Conservation (phyloP, 2,113 vertebrate genomes). For the Crotalus tigris region DNA sequence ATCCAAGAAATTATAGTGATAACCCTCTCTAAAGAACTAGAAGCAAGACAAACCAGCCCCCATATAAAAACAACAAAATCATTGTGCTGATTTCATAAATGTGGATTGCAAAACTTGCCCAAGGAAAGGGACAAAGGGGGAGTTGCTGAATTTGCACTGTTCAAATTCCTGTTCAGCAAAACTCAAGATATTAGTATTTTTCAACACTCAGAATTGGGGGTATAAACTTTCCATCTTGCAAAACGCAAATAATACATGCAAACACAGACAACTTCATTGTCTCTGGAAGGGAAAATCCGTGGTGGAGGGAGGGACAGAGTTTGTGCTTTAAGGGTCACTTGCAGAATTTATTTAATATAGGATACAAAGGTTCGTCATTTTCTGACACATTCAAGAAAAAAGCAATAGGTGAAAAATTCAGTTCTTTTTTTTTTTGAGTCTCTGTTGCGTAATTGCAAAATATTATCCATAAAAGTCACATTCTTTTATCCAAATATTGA, state of each 20-base stretch:
- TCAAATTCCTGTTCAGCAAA: conserved; percentile 70
- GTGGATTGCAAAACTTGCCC: conserved; percentile 67
- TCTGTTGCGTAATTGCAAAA: conserved; percentile 83
- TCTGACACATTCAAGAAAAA: conserved; percentile 78
- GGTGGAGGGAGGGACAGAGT: conserved; percentile 74
- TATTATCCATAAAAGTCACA: conserved; percentile 85
- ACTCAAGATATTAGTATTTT: conserved; percentile 63
- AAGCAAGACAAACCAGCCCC: conserved; percentile 66
- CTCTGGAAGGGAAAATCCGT: conserved; percentile 39
- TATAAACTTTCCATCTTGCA: conserved; percentile 30
- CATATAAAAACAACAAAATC: conserved; percentile 58
- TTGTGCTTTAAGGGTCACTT: conserved; percentile 79
- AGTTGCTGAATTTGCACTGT: conserved; percentile 69
- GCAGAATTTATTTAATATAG: conserved; percentile 82
- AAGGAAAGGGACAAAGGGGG: conserved; percentile 76
- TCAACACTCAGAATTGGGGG: conserved; percentile 46
- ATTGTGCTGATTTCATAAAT: conserved; percentile 67
- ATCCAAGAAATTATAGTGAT: conserved; percentile 75
- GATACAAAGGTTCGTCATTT: conserved; percentile 88
- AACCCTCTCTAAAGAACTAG: conserved; percentile 65
- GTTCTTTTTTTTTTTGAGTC: conserved; percentile 74
- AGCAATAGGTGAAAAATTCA: conserved; percentile 69
- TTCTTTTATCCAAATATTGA: conserved; percentile 82
- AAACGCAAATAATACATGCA: conserved; percentile 34
- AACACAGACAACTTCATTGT: neutral